phyloP scores from a whole-genome alignment of 2,113 vertebrate species.

The Petaurus breviceps region DNA sequence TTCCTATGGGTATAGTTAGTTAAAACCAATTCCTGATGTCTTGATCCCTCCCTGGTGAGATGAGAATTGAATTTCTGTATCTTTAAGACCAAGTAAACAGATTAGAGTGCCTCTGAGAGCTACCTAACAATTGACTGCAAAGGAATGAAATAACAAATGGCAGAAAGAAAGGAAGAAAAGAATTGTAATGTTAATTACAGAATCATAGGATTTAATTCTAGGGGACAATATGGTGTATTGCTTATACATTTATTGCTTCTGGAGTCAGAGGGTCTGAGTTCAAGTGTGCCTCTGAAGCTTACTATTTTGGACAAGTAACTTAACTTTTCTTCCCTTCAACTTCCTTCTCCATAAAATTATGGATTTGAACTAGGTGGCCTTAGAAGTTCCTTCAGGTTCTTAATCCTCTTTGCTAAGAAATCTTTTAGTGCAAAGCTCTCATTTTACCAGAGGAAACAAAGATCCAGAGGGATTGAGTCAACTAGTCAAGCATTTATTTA shows the following conservation, averaged over 20 bases:
- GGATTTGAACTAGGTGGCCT: background rate
- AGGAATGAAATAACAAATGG: background rate
- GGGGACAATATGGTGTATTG: background rate
- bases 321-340: background rate
- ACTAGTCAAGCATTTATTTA: background rate
- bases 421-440: background rate
- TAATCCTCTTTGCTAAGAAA: background rate
- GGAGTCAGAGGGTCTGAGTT: background rate
- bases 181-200: background rate
- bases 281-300: background rate
- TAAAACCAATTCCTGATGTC: background rate
- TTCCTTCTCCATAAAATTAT: background rate
- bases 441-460: background rate
- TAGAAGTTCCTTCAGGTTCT: background rate
- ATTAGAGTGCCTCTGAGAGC: background rate
- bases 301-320: background rate
- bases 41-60: background rate
- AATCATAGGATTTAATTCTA: background rate
- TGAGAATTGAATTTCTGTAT: constrained; percentile 17
- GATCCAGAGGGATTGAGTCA: background rate
- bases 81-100: background rate
- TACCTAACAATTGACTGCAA: background rate
- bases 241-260: background rate
- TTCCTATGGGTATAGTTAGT: background rate
- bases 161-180: background rate